A percentile compares a stretch with the other conserved stretches of the same genome.
Conservation (phyloP, 2,888 invertebrate species). For the Limnephilus auricula region DNA sequence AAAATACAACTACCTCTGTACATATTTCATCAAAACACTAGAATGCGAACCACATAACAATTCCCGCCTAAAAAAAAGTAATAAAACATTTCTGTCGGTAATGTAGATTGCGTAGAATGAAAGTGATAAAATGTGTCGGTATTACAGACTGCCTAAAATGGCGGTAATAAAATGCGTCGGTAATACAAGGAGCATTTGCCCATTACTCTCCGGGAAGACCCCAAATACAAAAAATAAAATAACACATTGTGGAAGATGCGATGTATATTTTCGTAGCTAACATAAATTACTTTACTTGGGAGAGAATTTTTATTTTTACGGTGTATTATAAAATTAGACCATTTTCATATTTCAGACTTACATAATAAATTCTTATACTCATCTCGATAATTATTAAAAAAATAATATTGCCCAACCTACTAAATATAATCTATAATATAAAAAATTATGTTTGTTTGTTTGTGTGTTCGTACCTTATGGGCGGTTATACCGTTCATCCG, state of each 20-base stretch:
- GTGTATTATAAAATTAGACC: background rate
- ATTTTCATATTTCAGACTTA: background rate
- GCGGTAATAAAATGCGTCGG: slow-evolving; percentile 14
- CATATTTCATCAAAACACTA: background rate
- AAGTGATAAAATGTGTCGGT: slow-evolving; percentile 11
- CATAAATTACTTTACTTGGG: background rate
- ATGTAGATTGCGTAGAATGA: slow-evolving; percentile 2
- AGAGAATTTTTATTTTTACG: background rate
- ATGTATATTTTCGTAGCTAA: background rate
- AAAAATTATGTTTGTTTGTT: too few relatives aligned
- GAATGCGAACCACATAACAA: background rate
- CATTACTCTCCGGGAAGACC: slow-evolving; percentile 1
- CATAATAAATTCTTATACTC: too few relatives aligned
- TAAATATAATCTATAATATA: too few relatives aligned
- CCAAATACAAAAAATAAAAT: background rate
- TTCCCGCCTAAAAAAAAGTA: background rate
- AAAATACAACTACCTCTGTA: background rate
- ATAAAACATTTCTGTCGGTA: background rate
- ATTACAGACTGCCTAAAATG: background rate
- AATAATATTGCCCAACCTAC: too few relatives aligned
- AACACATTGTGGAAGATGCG: background rate
- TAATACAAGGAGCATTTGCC: background rate
- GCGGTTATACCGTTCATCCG: too few relatives aligned
- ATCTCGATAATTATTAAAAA: too few relatives aligned
- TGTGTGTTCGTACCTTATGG: too few relatives aligned